Evolutionary conservation across 2,113 vertebrate genomes (phyloP).

Genomic region (Lycocorax pyrrhopterus): DNA sequence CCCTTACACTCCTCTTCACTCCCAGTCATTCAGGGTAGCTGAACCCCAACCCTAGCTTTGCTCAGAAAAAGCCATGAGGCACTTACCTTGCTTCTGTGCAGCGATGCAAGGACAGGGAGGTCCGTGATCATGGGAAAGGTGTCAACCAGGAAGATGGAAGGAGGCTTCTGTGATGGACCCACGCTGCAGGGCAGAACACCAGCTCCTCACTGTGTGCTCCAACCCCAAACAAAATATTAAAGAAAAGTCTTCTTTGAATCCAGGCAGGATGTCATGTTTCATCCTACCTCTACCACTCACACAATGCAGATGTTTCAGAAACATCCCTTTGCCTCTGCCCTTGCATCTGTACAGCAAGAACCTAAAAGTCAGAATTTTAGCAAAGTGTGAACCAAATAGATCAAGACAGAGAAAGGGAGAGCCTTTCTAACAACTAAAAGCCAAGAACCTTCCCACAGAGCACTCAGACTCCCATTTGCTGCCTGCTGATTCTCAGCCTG

Average conservation of each 20-base stretch:
- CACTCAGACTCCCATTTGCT: neutral
- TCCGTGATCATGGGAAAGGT: fast-evolving
- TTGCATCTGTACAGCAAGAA: neutral
- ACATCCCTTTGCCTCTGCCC: neutral
- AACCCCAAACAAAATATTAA: neutral
- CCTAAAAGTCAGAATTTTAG: neutral
- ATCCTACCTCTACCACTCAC: neutral
- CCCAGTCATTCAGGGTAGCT: neutral
- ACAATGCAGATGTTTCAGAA: neutral
- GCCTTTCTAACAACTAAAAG: neutral
- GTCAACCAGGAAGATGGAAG: fast-evolving
- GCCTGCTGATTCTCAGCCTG: neutral
- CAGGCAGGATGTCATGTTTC: neutral
- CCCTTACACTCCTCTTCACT: neutral
- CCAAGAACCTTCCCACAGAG: neutral
- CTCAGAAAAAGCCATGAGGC: neutral
- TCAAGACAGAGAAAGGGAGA: neutral
- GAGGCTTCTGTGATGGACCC: neutral
- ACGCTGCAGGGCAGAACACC: neutral
- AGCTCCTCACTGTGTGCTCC: neutral
- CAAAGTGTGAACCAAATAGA: neutral
- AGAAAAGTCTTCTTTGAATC: neutral
- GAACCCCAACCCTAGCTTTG: neutral
- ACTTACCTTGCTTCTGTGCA: neutral
- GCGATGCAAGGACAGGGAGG: fast-evolving